A percentile compares a stretch with the other conserved stretches of the same genome.
These are phyloP conservation scores for Formica selysi DNA, from an alignment of 1,140 invertebrate genomes.

Conservation along the genomic window DNA sequence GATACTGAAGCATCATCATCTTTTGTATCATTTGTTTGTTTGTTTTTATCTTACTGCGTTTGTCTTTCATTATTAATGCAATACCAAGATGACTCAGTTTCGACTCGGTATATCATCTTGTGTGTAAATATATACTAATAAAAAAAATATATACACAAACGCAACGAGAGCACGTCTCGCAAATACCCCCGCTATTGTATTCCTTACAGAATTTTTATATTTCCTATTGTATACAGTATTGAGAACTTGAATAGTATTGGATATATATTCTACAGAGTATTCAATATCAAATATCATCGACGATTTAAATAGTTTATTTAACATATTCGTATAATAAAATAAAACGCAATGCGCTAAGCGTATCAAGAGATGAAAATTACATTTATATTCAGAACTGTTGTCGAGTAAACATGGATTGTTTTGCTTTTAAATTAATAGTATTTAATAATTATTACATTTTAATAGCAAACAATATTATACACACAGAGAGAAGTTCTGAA, in stretches of 20 bases:
- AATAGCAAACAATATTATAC: conserved; percentile 14
- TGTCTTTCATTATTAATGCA: conserved; percentile 87
- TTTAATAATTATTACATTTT: conserved; percentile 16
- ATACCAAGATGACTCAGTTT: conserved; percentile 83
- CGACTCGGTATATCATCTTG: conserved; percentile 80
- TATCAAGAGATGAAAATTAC: conserved; percentile 54
- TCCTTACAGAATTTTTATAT: neutral
- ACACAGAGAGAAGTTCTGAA: conserved; percentile 54
- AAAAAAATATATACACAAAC: conserved; percentile 77
- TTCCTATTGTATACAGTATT: too few species aligned
- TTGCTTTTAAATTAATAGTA: neutral
- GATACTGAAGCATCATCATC: conserved; percentile 84
- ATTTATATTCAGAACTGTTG: conserved; percentile 33
- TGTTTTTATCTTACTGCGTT: conserved; percentile 86
- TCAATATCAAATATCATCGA: neutral
- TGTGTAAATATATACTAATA: conserved; percentile 84
- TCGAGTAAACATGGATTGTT: conserved; percentile 12
- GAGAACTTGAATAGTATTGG: neutral
- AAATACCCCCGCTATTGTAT: neutral
- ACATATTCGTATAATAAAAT: conserved; percentile 60
- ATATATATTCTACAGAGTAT: neutral
- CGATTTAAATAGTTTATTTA: conserved; percentile 75
- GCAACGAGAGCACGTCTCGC: neutral
- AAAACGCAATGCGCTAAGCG: conserved; percentile 45
- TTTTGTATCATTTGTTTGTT: conserved; percentile 86